Percentiles rank a stretch among this genome's conserved stretches.
These are phyloP conservation scores for Ernsta delagoae DNA, from an alignment of 2,888 invertebrate genomes.

Conservation along the genomic window DNA sequence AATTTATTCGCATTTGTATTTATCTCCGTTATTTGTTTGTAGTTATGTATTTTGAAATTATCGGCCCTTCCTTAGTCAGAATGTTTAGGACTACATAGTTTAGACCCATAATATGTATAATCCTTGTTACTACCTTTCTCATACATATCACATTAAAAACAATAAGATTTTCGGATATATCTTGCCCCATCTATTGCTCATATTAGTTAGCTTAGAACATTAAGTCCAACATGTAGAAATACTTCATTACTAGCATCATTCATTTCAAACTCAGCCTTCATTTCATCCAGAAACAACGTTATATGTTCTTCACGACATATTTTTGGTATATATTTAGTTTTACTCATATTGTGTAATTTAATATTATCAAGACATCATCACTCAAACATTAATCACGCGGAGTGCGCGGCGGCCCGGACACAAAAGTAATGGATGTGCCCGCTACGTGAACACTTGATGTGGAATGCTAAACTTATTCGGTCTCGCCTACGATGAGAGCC, in stretches of 20 bases:
- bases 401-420: constrained; percentile 72
- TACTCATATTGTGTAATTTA: neutral
- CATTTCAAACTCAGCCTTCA: neutral
- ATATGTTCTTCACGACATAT: constrained; percentile 27
- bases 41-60: too few species aligned
- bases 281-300: neutral
- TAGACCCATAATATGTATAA: neutral
- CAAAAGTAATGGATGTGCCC: constrained; percentile 64
- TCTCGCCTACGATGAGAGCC: constrained; percentile 57
- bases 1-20: too few species aligned
- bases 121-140: too few species aligned
- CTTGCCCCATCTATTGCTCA: neutral
- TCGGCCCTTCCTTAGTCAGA: too few species aligned
- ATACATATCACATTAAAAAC: too few species aligned
- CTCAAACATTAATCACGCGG: constrained; percentile 55
- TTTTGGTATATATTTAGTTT: neutral
- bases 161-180: too few species aligned
- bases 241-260: neutral
- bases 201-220: neutral
- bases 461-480: constrained; percentile 73
- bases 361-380: neutral
- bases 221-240: too few species aligned
- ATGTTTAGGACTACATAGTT: neutral
- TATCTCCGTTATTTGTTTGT: too few species aligned
- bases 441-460: constrained; percentile 73